Evolutionary conservation across 2,888 invertebrate genomes (phyloP).

Genomic region (Synanthedon formicaeformis): DNA sequence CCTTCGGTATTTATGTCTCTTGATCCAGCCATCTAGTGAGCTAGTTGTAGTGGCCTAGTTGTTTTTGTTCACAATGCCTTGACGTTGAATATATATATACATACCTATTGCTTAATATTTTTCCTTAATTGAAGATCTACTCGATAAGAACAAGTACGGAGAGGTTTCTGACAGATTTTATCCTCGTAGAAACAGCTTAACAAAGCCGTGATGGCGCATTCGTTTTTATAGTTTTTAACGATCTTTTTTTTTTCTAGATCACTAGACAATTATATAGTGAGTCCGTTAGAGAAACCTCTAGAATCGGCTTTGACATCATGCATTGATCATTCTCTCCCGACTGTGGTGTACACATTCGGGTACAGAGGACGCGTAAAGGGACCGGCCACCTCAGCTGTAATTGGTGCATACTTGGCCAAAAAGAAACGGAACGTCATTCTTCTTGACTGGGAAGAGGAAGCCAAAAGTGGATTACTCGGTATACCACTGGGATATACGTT

Average conservation of each 20-base stretch:
- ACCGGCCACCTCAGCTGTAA: conserved; percentile 48
- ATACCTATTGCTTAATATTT: too few species aligned
- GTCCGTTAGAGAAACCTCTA: conserved; percentile 28
- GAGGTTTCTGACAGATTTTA: too few species aligned
- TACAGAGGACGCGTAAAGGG: conserved; percentile 42
- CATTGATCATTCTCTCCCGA: conserved; percentile 34
- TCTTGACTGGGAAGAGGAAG: conserved; percentile 58
- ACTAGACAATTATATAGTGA: conserved; percentile 18
- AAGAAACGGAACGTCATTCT: conserved; percentile 51
- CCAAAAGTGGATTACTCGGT: conserved; percentile 40
- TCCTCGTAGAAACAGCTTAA: too few species aligned
- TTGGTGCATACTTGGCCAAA: conserved; percentile 38
- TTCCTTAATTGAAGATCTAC: too few species aligned
- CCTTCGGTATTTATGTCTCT: too few species aligned
- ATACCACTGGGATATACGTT: conserved; percentile 43
- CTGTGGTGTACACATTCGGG: conserved; percentile 54
- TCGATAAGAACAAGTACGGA: too few species aligned
- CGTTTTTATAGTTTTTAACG: too few species aligned
- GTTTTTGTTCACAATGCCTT: too few species aligned
- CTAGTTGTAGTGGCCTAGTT: too few species aligned
- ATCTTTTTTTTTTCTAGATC: neutral
- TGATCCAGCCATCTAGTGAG: too few species aligned
- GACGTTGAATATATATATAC: too few species aligned
- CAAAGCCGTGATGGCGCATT: too few species aligned
- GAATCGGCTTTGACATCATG: conserved; percentile 27